Evolutionary conservation across 2,797 vertebrate species (phyloP).

Genomic region (Bradypodion pumilum): DNA sequence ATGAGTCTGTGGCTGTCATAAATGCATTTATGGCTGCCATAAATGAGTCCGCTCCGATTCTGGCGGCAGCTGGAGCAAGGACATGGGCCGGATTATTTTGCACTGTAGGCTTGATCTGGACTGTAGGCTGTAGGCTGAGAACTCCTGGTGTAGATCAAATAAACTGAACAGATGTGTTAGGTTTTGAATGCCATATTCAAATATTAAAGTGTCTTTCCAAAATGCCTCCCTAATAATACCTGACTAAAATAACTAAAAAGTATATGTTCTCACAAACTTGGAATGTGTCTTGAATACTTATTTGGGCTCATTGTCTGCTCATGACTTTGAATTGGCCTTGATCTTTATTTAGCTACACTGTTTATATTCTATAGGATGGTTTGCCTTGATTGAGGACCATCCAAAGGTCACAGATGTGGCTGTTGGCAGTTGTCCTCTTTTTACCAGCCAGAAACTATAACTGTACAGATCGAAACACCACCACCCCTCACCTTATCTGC

Average conservation of each 20-base stretch:
- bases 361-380: conserved; percentile 71
- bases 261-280: conserved; percentile 56
- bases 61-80: no score
- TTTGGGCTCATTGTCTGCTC: conserved; percentile 62
- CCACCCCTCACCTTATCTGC: conserved; percentile 68
- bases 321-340: conserved; percentile 74
- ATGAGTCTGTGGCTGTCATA: no score
- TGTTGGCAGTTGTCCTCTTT: conserved; percentile 57
- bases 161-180: not conserved
- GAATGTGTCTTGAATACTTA: conserved; percentile 53
- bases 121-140: no score
- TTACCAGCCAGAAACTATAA: conserved; percentile 72
- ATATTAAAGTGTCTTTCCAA: conserved; percentile 13
- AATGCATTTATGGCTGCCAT: no score
- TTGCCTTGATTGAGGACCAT: conserved; percentile 68
- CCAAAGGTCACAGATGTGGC: conserved; percentile 74
- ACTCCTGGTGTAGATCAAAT: not conserved
- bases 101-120: no score
- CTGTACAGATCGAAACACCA: conserved; percentile 74
- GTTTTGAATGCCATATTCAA: not conserved
- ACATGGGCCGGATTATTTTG: no score
- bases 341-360: conserved; percentile 73
- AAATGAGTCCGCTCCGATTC: no score
- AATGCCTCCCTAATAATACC: conserved; percentile 8
- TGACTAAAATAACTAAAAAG: conserved; percentile 51